A percentile compares a stretch with the other conserved stretches of the same genome.
Evolutionary conservation across 2,888 invertebrate species (phyloP).

Genomic region (Melitaea athalia): DNA sequence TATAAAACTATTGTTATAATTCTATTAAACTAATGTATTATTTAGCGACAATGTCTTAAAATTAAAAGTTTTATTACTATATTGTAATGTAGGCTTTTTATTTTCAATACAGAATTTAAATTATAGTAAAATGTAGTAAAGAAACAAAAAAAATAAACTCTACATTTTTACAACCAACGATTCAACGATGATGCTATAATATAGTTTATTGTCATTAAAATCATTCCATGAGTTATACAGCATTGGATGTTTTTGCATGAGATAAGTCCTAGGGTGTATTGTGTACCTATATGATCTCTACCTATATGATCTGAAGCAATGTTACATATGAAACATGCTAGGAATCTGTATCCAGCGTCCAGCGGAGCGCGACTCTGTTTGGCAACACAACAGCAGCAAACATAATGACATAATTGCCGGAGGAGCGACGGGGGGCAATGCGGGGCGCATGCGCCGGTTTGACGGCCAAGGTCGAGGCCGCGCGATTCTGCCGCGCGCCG

Average conservation of each 20-base stretch:
- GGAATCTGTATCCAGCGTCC: conserved; percentile 52
- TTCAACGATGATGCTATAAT: too few species aligned
- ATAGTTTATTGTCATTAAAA: too few species aligned
- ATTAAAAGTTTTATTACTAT: too few species aligned
- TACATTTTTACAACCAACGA: too few species aligned
- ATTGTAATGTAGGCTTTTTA: too few species aligned
- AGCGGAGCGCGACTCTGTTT: conserved; percentile 70
- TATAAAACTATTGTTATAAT: too few species aligned
- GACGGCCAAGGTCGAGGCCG: conserved; percentile 81
- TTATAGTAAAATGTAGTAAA: too few species aligned
- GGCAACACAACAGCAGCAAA: conserved; percentile 69
- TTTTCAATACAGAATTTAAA: too few species aligned
- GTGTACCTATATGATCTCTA: too few species aligned
- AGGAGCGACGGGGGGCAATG: conserved; percentile 56
- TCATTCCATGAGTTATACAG: background rate
- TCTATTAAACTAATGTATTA: too few species aligned
- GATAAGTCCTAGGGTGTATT: background rate
- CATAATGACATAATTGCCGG: conserved; percentile 81
- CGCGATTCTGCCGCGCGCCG: conserved; percentile 79
- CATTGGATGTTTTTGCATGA: background rate
- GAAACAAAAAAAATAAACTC: too few species aligned
- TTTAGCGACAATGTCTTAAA: too few species aligned
- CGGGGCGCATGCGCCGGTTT: conserved; percentile 80
- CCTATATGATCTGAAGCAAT: conserved; percentile 4
- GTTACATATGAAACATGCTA: conserved; percentile 36